phyloP scores from a whole-genome alignment of 2,888 invertebrate species.

The Drosophila mulleri region DNA sequence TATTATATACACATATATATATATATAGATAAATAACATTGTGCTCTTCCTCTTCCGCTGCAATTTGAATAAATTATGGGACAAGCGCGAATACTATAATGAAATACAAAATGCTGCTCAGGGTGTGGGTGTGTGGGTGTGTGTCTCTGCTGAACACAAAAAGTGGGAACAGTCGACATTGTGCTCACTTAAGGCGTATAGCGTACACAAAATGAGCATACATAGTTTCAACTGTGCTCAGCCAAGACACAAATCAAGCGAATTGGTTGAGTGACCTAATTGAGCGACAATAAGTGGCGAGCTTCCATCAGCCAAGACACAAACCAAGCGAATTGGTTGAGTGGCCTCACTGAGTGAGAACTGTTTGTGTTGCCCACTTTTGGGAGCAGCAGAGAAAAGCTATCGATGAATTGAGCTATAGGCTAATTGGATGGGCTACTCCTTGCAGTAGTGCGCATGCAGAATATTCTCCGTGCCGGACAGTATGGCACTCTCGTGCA shows the following conservation, averaged over 20 bases:
- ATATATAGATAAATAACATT: conserved; percentile 34
- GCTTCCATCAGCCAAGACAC: conserved; percentile 2
- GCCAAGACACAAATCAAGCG: conserved; percentile 8
- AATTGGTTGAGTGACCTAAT: neutral
- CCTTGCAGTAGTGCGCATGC: conserved; percentile 77
- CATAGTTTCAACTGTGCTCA: neutral
- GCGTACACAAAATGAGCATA: neutral
- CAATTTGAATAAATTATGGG: conserved; percentile 36
- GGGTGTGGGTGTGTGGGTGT: conserved; percentile 20
- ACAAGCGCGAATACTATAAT: conserved; percentile 60
- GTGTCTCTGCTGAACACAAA: conserved; percentile 20
- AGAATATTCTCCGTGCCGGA: conserved; percentile 86
- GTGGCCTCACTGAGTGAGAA: conserved; percentile 9
- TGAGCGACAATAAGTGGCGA: neutral
- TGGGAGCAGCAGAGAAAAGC: conserved; percentile 38
- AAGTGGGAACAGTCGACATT: conserved; percentile 23
- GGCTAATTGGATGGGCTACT: conserved; percentile 32
- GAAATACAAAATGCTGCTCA: conserved; percentile 57
- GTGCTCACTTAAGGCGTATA: neutral
- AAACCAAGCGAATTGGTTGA: neutral
- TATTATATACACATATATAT: conserved; percentile 4
- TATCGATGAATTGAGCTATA: conserved; percentile 19
- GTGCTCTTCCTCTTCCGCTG: conserved; percentile 23
- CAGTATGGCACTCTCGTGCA: conserved; percentile 87
- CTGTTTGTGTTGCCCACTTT: conserved; percentile 27